A percentile compares a stretch with the other conserved stretches of the same genome.
phyloP scores from a whole-genome alignment of 2,797 vertebrate genomes.

The Alosa sapidissima region DNA sequence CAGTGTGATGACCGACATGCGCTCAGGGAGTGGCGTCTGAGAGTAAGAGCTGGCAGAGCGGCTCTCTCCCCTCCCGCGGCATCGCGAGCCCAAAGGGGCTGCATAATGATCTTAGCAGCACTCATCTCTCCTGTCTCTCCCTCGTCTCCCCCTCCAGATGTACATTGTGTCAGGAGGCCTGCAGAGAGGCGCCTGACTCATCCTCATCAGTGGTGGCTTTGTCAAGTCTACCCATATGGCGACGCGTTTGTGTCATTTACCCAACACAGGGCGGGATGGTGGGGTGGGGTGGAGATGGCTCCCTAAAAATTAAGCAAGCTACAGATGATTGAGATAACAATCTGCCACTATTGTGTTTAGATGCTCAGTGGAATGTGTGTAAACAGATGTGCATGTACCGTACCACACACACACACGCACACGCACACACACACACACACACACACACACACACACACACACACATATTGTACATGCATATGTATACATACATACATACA shows the following conservation, averaged over 20 bases:
- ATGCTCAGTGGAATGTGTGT: neutral
- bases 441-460: neutral
- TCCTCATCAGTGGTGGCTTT: constrained; percentile 61
- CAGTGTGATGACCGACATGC: constrained; percentile 31
- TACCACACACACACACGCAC: no score
- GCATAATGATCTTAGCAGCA: constrained; percentile 54
- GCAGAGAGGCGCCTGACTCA: constrained; percentile 67
- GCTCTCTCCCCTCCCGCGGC: constrained; percentile 30
- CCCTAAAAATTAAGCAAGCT: constrained; percentile 72
- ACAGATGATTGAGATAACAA: constrained; percentile 62
- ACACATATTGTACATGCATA: neutral
- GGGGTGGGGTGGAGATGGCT: constrained; percentile 13
- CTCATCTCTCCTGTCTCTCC: constrained; percentile 36
- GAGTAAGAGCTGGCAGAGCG: constrained; percentile 30
- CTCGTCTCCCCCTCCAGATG: constrained; percentile 51
- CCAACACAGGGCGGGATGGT: constrained; percentile 53
- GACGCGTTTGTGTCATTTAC: constrained; percentile 67
- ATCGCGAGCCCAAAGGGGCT: constrained; percentile 50
- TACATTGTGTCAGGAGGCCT: constrained; percentile 67
- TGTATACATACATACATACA: neutral
- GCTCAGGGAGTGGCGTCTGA: constrained; percentile 12
- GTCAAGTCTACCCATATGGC: constrained; percentile 65
- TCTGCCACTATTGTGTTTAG: constrained; percentile 29
- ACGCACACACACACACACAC: neutral
- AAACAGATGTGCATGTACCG: neutral